Evolutionary conservation across 92 coral and sea anemone species (phyloP), one percentile per base, ranked within the genome.

Genomic region (Metridium senile): DNA sequence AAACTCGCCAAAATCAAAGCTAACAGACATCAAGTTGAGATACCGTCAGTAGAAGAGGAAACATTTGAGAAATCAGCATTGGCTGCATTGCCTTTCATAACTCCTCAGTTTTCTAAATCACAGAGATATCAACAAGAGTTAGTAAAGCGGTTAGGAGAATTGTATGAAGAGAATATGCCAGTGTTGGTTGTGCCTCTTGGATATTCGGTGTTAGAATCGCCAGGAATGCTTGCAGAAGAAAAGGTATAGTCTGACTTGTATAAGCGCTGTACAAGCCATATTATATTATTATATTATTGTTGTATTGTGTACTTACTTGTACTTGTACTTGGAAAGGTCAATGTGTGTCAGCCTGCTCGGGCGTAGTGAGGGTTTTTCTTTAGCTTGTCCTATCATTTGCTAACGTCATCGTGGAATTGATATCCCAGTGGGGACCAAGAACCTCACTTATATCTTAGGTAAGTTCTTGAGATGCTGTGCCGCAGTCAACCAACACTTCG

Each of bases 121-220:
- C 89, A 88, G 66, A 84, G 72, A 68, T 88, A 75, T 53, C 82
- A 84, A 66, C 82, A 66, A 58, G 82, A 83, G 9, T 79, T 72
- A 54, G 57, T 86, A 0, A 77, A 79, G 20, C 72, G 91, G 54
- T 58, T 92, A 33, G 63, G 84, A 27, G 78, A 77, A 45, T 67
- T 87, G 35, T 72, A 83, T 32, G 71, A 85, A 29, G 93, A 79
- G 29, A 75, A 80, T 33, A 93, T 89, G 35, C 79, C 71, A 34
- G 97, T 92, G 7, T 63, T 92, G 16, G 91, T 92, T n/a, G 76
- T 92, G 17, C 86, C 93, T 25, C 82, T 92, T n/a, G 97, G 97
- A 16, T 78, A 89, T 70, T 62, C 87, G 9, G 62, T 75, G 18
- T 72, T 89, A 56, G 91, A 92, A 26, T 88, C 91, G 49, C 97